phyloP scores from a whole-genome alignment of 2,888 invertebrate genomes.

The Argyresthia albistria region DNA sequence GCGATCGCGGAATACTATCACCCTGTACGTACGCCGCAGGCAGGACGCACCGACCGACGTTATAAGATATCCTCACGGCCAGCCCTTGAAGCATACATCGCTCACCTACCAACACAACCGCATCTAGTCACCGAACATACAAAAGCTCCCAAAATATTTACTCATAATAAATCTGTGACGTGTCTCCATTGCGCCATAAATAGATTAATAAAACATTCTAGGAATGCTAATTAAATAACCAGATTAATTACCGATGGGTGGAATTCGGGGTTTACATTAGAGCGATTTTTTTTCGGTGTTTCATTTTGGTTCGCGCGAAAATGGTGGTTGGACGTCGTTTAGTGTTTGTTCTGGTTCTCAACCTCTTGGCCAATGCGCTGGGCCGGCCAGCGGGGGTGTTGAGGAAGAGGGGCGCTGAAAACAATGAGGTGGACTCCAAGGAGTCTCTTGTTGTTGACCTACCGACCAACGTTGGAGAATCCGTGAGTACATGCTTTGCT shows the following conservation, averaged over 20 bases:
- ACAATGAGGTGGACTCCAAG: slow-evolving; percentile 15
- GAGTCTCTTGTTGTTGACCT: background rate
- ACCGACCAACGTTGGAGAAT: background rate
- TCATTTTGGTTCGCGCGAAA: background rate
- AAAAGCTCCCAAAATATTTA: slow-evolving; percentile 17
- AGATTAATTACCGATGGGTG: too few species aligned
- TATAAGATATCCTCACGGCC: slow-evolving; percentile 40
- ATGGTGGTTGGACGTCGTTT: slow-evolving; percentile 29
- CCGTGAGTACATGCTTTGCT: background rate
- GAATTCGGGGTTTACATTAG: background rate
- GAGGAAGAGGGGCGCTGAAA: slow-evolving; percentile 16
- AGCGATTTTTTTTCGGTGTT: background rate
- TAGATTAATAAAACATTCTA: too few species aligned
- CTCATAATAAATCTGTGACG: background rate
- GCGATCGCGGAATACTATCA: too few species aligned
- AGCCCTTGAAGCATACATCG: slow-evolving; percentile 25
- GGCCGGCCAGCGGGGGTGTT: slow-evolving; percentile 22
- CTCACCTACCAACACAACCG: slow-evolving; percentile 20
- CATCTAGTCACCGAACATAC: slow-evolving; percentile 29
- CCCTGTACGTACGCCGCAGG: slow-evolving; percentile 18
- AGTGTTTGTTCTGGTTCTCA: slow-evolving; percentile 24
- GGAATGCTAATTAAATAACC: too few species aligned
- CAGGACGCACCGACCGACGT: slow-evolving; percentile 25
- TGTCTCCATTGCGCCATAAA: too few species aligned
- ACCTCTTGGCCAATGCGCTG: slow-evolving; percentile 30